These are phyloP conservation scores for Phocoena phocoena DNA, from an alignment of 2,113 vertebrate species.

Conservation along the genomic window DNA sequence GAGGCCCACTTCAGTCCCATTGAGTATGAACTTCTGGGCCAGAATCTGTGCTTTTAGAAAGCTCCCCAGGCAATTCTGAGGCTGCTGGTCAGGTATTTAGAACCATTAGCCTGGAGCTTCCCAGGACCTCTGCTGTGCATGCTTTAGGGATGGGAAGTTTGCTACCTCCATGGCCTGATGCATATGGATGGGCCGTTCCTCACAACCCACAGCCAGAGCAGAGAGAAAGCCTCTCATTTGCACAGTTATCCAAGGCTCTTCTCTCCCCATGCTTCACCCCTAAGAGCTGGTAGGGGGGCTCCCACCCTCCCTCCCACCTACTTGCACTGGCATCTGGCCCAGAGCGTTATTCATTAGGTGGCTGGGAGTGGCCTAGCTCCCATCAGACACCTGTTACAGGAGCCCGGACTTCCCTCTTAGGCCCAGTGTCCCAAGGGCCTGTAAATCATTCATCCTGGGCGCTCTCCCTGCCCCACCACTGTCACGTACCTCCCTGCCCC, in stretches of 20 bases:
- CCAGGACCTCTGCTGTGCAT: background rate
- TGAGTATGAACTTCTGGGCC: background rate
- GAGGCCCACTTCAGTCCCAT: background rate
- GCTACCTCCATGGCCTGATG: background rate
- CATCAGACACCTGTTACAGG: slow-evolving; percentile 50
- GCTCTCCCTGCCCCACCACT: background rate
- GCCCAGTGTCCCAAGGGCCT: background rate
- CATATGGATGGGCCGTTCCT: background rate
- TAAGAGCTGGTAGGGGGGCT: background rate
- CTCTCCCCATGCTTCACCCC: background rate
- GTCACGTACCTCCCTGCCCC: background rate
- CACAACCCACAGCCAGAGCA: background rate
- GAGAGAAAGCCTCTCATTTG: background rate
- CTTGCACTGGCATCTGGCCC: slow-evolving; percentile 20
- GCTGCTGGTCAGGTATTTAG: background rate
- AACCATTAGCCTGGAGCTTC: background rate
- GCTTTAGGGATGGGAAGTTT: accelerated
- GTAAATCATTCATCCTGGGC: slow-evolving; percentile 63
- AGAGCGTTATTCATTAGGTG: slow-evolving; percentile 25
- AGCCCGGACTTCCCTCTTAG: slow-evolving; percentile 46
- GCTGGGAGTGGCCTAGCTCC: slow-evolving; percentile 20
- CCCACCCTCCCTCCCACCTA: background rate
- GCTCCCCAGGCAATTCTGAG: background rate
- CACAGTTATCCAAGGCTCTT: background rate
- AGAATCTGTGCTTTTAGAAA: background rate